Evolutionary conservation across 2,888 invertebrate species (phyloP), one percentile per base, ranked within the genome.

Genomic region (Aquatica leii): DNA sequence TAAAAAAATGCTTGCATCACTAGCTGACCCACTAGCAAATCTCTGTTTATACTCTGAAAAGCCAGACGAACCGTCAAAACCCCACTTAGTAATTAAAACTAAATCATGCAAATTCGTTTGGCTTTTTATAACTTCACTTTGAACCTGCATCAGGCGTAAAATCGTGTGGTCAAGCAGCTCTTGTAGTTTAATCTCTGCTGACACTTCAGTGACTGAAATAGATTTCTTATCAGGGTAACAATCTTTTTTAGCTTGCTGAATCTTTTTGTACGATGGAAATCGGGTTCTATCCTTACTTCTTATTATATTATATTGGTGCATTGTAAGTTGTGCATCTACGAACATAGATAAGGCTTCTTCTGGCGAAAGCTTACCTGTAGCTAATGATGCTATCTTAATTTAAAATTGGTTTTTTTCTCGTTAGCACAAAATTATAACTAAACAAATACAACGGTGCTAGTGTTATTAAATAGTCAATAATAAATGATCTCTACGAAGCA

Each of bases 311-410:
- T 40, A 40, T 40, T 40, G 41, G 12, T 40, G n/a, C 12, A 18
- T 9, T 20, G 49, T 20, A n/a, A 49, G 12, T 14, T 49, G 9
- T 18, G 18, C 18, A 20, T 49, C 49, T 1, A 49, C 49, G 11
- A 49, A 20, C 9, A 21, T 20, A n/a, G 49, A 49, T 12, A 49
- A 17, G 20, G 49, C 49, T 1, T 49, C 49, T 20, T 49, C 49
- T 3, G 1, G 11, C 9, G 49, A 49, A 17, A 49, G 17, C 2
- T 17, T 34, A 34, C 6, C 34, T 34, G 34, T 34, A n/a, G n/a
- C n/a, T n/a, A n/a, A n/a, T n/a, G n/a, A n/a, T n/a, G n/a, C n/a
- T n/a, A n/a, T n/a, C n/a, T n/a, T n/a, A n/a, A n/a, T n/a, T n/a
- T n/a, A n/a, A n/a, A n/a, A n/a, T n/a, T n/a, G n/a, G n/a, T n/a